Evolutionary conservation across 2,888 invertebrate species (phyloP).

Genomic region (Latheticus oryzae): DNA sequence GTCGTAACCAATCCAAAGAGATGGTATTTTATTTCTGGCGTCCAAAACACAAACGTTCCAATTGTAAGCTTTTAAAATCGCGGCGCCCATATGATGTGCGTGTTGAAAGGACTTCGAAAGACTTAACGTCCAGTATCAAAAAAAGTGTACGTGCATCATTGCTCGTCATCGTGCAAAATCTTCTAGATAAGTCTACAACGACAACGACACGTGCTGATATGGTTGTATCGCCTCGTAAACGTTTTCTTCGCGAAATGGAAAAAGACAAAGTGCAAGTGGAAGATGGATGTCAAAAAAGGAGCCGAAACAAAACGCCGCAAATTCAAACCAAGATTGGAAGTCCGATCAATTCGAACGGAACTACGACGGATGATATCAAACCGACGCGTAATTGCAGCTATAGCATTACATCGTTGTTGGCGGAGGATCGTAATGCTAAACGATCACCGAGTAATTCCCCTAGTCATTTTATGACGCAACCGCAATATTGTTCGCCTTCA

Average conservation of each 20-base stretch:
- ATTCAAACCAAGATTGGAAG: slow-evolving; percentile 46
- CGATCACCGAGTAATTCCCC: slow-evolving; percentile 61
- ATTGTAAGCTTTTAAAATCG: slow-evolving; percentile 67
- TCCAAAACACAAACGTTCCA: slow-evolving; percentile 66
- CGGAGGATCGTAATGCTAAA: slow-evolving; percentile 67
- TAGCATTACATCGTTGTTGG: slow-evolving; percentile 86
- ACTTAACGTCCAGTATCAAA: slow-evolving; percentile 53
- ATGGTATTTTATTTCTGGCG: slow-evolving; percentile 78
- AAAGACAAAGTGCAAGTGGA: slow-evolving; percentile 56
- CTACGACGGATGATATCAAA: slow-evolving; percentile 47
- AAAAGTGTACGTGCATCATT: slow-evolving; percentile 51
- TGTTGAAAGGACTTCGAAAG: slow-evolving; percentile 55
- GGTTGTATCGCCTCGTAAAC: slow-evolving; percentile 85
- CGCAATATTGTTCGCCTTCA: slow-evolving; percentile 66
- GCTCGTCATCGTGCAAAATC: slow-evolving; percentile 57
- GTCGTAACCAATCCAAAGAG: slow-evolving; percentile 79
- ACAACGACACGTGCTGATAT: slow-evolving; percentile 59
- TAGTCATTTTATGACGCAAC: slow-evolving; percentile 62
- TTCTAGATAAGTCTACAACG: slow-evolving; percentile 57
- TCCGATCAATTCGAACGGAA: slow-evolving; percentile 55
- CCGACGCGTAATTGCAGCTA: slow-evolving; percentile 73
- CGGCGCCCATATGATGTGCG: slow-evolving; percentile 69
- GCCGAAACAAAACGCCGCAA: slow-evolving; percentile 53
- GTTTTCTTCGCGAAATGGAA: slow-evolving; percentile 83
- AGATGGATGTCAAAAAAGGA: slow-evolving; percentile 59